Evolutionary conservation across 2,888 invertebrate genomes (phyloP), one percentile per base, ranked within the genome.

Genomic region (Elgonia sp.): DNA sequence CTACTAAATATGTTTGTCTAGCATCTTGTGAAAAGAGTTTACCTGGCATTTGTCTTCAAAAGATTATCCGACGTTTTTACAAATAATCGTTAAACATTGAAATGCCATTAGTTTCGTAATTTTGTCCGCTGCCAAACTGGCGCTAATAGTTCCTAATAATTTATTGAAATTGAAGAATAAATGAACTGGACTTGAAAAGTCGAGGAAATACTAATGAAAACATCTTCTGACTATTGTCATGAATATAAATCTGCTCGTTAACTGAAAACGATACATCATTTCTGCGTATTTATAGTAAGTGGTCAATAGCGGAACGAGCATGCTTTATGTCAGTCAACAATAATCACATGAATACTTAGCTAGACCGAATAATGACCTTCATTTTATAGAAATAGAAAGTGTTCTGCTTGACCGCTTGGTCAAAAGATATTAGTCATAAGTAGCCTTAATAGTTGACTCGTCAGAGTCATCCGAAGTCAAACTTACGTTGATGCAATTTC

Each of bases 361-460:
- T 20, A 80, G 75, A 86, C 84, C 85, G 85, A 86, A 88, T 86
- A 85, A 85, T 86, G 89, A 89, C 89, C 89, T 89, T 89, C 86
- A 84, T 69, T 84, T 72, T 67, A 86, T 84, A 86, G 86, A 89
- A 86, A 84, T 86, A 89, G 89, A 89, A 89, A 89, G 89, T 86
- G 88, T 86, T 86, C 53, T 73, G 86, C 84, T 81, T 80, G 82
- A 76, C 81, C 85, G 72, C 77, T 69, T 83, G 85, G 80, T 77
- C 80, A 83, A 39, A 57, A 62, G 46, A 84, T 73, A 46, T 20
- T 84, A 50, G 57, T 80, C 67, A 80, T 80, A 72, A 79, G 57
- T 72, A 85, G 65, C 14, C 65, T 84, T 65, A 79, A 73, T 79
- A 57, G 72, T 46, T 57, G 46, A 46, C 55, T 65, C 60, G 70